Evolutionary conservation across 2,888 invertebrate genomes (phyloP), one percentile per base, ranked within the genome.

Genomic region (Poecilus cupreus): DNA sequence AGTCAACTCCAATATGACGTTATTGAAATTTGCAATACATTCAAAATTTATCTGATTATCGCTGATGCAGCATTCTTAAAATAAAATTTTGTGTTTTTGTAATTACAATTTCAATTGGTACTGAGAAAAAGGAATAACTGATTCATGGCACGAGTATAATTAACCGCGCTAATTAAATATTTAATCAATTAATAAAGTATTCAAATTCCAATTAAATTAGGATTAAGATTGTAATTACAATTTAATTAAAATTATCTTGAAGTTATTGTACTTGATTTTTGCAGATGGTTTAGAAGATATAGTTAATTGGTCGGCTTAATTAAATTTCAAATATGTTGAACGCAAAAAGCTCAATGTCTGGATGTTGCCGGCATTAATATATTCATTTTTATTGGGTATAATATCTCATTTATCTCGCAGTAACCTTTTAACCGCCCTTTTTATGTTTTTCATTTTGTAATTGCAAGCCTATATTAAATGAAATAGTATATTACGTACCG

Each of bases 181-280:
- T 70, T 70, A 70, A 70, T 78, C 79, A 70, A 79, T 79, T 79
- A 79, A 79, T 79, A 51, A 79, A 79, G 51, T 70, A 51, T 51
- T 49, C 70, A 39, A 8, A 70, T 26, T 46, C 32, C 79, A 79
- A 79, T 79, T 79, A 79, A 70, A 79, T 13, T 37, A 79, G 79
- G 79, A 79, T 79, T 79, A 79, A 37, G 46, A 46, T 32, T 64
- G 37, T 79, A 79, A 79, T 79, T 70, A 37, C 79, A 79, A 70
- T 49, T 70, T 79, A 70, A 79, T 70, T 76, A 57, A 76, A 18
- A 57, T 77, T 24, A 64, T 43, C 64, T 77, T 24, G 13, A 57
- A 24, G 20, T 37, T 39, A 68, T 18, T 68, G 68, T n/a, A 18
- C 18, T 16, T 68, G 68, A 68, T 39, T 68, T 24, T 32, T 49